These are phyloP conservation scores for Drosophila trapezifrons DNA, from an alignment of 1,140 invertebrate genomes.

Conservation along the genomic window DNA sequence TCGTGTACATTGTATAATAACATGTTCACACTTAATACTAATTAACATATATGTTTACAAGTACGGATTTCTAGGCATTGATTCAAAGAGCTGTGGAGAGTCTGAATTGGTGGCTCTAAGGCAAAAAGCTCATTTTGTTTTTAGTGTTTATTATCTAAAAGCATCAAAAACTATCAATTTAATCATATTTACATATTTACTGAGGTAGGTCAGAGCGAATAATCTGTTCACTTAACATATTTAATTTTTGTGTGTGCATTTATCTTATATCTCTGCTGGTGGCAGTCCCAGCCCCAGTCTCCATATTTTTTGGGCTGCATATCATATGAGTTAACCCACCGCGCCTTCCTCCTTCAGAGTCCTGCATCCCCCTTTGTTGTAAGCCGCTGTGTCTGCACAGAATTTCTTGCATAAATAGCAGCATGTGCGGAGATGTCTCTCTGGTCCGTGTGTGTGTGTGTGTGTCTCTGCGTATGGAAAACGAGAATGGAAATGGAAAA, in stretches of 20 bases:
- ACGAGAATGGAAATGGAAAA: conserved; percentile 34
- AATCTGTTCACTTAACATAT: not conserved
- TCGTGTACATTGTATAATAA: too few relatives aligned
- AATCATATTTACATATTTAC: conserved; percentile 5
- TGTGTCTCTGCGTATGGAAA: conserved; percentile 4
- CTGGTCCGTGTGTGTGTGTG: conserved; percentile 7
- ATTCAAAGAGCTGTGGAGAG: too few relatives aligned
- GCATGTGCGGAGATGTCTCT: conserved; percentile 52
- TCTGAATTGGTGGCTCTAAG: too few relatives aligned
- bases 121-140: too few relatives aligned
- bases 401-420: conserved; percentile 78
- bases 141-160: too few relatives aligned
- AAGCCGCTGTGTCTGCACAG: conserved; percentile 66
- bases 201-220: conserved; percentile 8
- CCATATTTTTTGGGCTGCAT: conserved; percentile 42
- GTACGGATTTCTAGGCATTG: too few relatives aligned
- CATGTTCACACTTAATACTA: too few relatives aligned
- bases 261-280: conserved; percentile 26
- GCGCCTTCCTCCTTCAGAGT: not conserved
- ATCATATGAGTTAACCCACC: conserved; percentile 60
- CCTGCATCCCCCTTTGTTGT: conserved; percentile 30
- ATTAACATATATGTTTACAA: too few relatives aligned
- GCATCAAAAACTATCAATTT: too few relatives aligned
- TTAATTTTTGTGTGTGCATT: conserved; percentile 27
- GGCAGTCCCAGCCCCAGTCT: conserved; percentile 16